phyloP scores from a whole-genome alignment of 2,888 invertebrate species.

The Lasioglossum morio region DNA sequence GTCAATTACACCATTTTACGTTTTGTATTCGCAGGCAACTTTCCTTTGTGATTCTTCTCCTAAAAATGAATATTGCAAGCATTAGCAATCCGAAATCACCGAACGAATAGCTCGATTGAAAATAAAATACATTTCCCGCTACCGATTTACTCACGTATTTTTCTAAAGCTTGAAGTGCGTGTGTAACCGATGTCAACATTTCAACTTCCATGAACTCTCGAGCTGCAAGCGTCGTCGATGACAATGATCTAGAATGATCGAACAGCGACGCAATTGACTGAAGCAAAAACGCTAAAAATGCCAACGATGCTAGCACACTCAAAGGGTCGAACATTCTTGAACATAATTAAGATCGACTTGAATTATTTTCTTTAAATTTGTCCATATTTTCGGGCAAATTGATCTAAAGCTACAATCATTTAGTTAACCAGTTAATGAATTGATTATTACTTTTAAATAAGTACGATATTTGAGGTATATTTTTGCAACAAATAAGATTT shows the following conservation, averaged over 20 bases:
- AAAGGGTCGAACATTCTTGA: background rate
- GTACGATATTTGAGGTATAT: no score
- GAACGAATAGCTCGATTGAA: background rate
- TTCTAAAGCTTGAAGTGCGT: background rate
- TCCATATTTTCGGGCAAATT: background rate
- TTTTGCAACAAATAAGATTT: no score
- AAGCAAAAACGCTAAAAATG: background rate
- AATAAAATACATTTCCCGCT: background rate
- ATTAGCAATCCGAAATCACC: background rate
- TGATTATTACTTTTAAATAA: no score
- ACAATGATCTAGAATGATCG: background rate
- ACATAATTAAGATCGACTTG: background rate
- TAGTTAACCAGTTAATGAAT: no score
- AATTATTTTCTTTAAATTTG: background rate
- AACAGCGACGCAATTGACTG: background rate
- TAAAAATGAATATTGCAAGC: background rate
- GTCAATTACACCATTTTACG: background rate
- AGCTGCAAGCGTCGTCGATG: background rate
- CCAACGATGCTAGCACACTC: background rate
- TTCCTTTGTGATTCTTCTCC: background rate
- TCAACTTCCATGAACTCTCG: background rate
- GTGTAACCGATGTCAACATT: background rate
- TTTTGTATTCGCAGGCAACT: background rate
- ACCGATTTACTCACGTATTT: background rate
- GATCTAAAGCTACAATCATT: no score